phyloP scores from a whole-genome alignment of 1,140 invertebrate genomes.

The Antheraea pernyi region DNA sequence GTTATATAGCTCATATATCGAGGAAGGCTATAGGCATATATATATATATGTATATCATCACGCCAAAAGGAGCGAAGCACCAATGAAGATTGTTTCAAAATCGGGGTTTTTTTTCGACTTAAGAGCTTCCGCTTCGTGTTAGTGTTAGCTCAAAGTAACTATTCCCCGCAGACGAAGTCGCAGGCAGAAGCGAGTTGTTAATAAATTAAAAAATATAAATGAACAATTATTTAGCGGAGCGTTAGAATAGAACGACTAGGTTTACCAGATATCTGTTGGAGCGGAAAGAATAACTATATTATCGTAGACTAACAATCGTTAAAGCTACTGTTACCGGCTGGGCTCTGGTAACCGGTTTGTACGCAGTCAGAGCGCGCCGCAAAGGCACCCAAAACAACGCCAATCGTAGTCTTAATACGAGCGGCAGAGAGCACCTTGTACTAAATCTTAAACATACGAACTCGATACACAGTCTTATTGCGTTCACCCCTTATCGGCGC shows the following conservation, averaged over 20 bases:
- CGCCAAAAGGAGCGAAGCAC: too few relatives aligned
- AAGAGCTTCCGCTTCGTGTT: too few relatives aligned
- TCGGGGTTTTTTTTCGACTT: too few relatives aligned
- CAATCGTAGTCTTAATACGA: constrained; percentile 34
- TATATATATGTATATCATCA: too few relatives aligned
- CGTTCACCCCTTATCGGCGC: constrained; percentile 53
- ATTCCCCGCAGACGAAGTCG: too few relatives aligned
- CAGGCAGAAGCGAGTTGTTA: too few relatives aligned
- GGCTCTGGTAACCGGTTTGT: constrained; percentile 50
- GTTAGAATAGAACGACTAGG: background rate
- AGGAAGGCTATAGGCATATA: too few relatives aligned
- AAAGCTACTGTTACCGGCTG: constrained; percentile 65
- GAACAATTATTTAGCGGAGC: background rate
- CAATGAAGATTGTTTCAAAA: too few relatives aligned
- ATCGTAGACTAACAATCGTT: constrained; percentile 59
- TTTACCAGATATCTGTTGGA: background rate
- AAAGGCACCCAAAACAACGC: constrained; percentile 16
- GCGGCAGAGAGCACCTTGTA: constrained; percentile 21
- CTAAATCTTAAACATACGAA: constrained; percentile 20
- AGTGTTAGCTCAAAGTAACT: too few relatives aligned
- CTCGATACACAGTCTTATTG: constrained; percentile 18
- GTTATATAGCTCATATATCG: too few relatives aligned
- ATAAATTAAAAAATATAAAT: constrained; percentile 2
- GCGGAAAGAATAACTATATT: constrained; percentile 22
- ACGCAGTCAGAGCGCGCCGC: constrained; percentile 46